Evolutionary conservation across 1,140 invertebrate genomes (phyloP).

Genomic region (Adelges cooleyi): DNA sequence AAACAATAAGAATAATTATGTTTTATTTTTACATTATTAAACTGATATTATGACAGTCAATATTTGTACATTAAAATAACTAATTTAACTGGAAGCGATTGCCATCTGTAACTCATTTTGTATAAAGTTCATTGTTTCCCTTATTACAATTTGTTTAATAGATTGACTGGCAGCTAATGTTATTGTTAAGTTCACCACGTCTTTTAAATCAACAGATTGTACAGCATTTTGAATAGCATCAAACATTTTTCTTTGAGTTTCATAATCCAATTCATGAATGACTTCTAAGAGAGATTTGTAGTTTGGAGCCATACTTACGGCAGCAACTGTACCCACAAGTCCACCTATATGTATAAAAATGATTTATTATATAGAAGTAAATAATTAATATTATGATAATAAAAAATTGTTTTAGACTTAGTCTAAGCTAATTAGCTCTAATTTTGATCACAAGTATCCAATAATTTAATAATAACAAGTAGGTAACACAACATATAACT

Average conservation of each 20-base stretch:
- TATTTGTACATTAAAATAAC: neutral
- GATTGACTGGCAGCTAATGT: neutral
- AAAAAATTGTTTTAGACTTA: too few relatives aligned
- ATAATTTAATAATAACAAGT: too few relatives aligned
- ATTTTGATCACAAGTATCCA: too few relatives aligned
- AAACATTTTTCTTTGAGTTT: neutral
- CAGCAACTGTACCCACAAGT: neutral
- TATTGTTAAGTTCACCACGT: neutral
- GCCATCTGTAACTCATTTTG: neutral
- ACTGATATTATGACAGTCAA: neutral
- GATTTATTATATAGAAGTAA: too few relatives aligned
- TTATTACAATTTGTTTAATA: neutral
- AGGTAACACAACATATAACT: too few relatives aligned
- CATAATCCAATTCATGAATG: conserved; percentile 10
- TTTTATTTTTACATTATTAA: too few relatives aligned
- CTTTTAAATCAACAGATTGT: neutral
- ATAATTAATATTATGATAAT: too few relatives aligned
- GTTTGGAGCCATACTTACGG: neutral
- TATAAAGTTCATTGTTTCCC: conserved; percentile 5
- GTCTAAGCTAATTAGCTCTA: too few relatives aligned
- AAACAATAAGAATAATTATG: too few relatives aligned
- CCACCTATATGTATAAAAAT: too few relatives aligned
- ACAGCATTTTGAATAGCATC: neutral
- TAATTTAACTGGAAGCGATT: neutral
- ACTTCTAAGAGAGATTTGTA: neutral